These are phyloP conservation scores for Liopterus haemorrhoidalis DNA, from an alignment of 2,888 invertebrate genomes.

Conservation along the genomic window DNA sequence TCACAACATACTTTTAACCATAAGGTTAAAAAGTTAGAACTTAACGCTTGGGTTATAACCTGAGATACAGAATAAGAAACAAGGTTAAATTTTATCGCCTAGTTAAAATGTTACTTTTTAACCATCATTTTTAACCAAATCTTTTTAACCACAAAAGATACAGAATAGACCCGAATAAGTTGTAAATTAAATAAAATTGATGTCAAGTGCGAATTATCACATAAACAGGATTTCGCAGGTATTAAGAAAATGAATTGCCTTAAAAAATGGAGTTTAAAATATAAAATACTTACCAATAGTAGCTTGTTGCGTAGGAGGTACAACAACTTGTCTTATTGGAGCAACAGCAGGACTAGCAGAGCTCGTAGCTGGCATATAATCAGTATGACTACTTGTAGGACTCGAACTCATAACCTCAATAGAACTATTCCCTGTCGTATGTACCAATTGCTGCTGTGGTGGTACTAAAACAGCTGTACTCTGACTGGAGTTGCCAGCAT, in stretches of 20 bases:
- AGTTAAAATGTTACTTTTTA: too few relatives aligned
- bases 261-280: background rate
- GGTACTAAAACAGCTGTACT: conserved; percentile 53
- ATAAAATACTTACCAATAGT: conserved; percentile 17
- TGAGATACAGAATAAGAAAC: too few relatives aligned
- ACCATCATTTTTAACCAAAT: too few relatives aligned
- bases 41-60: too few relatives aligned
- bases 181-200: too few relatives aligned
- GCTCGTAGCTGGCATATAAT: conserved; percentile 81
- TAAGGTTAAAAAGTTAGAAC: too few relatives aligned
- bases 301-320: conserved; percentile 52
- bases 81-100: too few relatives aligned
- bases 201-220: too few relatives aligned
- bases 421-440: conserved; percentile 48
- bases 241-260: background rate
- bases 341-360: conserved; percentile 55
- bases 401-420: conserved; percentile 57
- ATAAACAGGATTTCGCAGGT: background rate
- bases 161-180: too few relatives aligned
- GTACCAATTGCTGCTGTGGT: conserved; percentile 56
- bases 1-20: too few relatives aligned
- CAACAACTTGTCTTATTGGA: conserved; percentile 58
- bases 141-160: too few relatives aligned
- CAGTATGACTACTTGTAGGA: conserved; percentile 70
- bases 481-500: conserved; percentile 38